Base-by-base conservation (phyloP, 2,888 invertebrate species). In the Flexamia atlantica region DNA sequence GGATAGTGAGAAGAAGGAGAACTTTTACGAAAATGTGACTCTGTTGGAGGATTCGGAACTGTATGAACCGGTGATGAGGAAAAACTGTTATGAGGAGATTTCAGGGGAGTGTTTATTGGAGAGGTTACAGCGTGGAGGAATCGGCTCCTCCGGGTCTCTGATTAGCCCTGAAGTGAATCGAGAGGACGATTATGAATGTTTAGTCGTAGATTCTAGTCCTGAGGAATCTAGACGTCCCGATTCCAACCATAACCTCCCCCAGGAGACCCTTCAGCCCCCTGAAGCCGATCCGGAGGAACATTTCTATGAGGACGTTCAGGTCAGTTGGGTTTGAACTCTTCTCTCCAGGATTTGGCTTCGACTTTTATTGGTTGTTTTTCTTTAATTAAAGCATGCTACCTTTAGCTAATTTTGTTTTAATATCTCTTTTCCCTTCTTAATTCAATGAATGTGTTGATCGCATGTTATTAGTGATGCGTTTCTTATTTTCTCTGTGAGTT, bases 281-380 rank as follows among this genome's bases (percentile, higher is more conserved):
- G 12, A 28, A 17, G 53, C 42, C 17, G 83, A 86, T 5, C 50
- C 81, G 14, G 91, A 92, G 0, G 89, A 89, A 84, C 87, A 91
- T 89, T 89, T 93, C 0, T 94, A 94, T 87, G 94, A 94, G 88
- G 93, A 93, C 87, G 91, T 94, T 14, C 85, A 85, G 83, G 87
- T 86, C 70, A 85, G 79, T 72, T 72, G 17, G 40, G 23, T 64
- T 60, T 64, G 70, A 70, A 70, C 20, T 2, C 10, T 7, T 28
- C 28, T 36, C 36, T 36, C 36, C 4, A 20, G 40, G 20, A n/a
- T 36, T 40, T 40, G 30, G 7, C 25, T 70, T 20, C n/a, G n/a
- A n/a, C n/a, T n/a, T n/a, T n/a, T n/a, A n/a, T n/a, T n/a, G n/a
- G n/a, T 5, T 70, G 70, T 36, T n/a, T n/a, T 36, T n/a, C 25